Evolutionary conservation across 1,140 invertebrate genomes (phyloP).

Genomic region (Drosophila mojavensis): DNA sequence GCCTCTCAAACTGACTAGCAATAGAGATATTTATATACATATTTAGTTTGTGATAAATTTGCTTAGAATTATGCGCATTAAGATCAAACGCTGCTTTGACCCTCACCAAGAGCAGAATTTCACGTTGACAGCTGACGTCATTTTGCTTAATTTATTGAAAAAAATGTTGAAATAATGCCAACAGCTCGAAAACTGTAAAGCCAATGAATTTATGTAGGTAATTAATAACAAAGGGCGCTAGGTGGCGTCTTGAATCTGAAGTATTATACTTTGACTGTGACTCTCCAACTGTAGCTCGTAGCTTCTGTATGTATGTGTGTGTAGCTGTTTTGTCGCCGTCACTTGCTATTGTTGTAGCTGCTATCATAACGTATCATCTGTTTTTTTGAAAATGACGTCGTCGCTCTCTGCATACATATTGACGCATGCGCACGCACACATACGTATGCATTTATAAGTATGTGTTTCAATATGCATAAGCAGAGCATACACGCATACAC

Average conservation of each 20-base stretch:
- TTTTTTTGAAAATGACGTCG: slow-evolving; percentile 55
- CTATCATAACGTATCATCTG: slow-evolving; percentile 32
- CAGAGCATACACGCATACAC: not conserved
- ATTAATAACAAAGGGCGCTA: slow-evolving; percentile 18
- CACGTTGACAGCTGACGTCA: slow-evolving; percentile 59
- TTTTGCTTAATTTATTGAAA: slow-evolving; percentile 33
- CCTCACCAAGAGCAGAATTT: slow-evolving; percentile 47
- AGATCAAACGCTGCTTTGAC: slow-evolving; percentile 42
- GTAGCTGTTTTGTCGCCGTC: slow-evolving; percentile 17
- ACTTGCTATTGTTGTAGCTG: slow-evolving; percentile 38
- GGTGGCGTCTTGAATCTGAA: slow-evolving; percentile 28
- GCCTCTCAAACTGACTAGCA: slow-evolving; percentile 5
- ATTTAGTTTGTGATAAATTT: slow-evolving; percentile 19
- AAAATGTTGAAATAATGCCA: slow-evolving; percentile 34
- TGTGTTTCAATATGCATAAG: too few species aligned
- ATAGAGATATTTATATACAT: not conserved
- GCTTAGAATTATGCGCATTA: slow-evolving; percentile 26
- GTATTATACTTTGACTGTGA: slow-evolving; percentile 1
- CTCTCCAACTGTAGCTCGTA: slow-evolving; percentile 39
- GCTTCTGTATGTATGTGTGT: slow-evolving; percentile 13
- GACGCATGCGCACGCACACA: slow-evolving; percentile 27
- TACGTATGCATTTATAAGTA: slow-evolving; percentile 13
- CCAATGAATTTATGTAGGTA: slow-evolving; percentile 4
- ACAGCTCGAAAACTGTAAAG: slow-evolving; percentile 35
- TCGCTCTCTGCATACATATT: slow-evolving; percentile 19